Conservation (phyloP, 2,888 invertebrate species). For the Melitaea athalia region DNA sequence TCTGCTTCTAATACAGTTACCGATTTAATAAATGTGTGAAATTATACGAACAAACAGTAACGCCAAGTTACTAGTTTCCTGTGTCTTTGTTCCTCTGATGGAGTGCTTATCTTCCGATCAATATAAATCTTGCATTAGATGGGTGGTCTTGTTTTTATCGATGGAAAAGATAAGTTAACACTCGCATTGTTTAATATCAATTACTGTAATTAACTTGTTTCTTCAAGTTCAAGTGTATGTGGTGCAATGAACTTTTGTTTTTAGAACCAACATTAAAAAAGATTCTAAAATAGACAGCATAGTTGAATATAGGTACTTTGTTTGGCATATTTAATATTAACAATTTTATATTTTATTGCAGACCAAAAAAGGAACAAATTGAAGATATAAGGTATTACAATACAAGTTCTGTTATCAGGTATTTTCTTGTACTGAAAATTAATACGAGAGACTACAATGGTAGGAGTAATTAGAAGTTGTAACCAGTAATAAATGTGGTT, state of each 20-base stretch:
- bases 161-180: neutral
- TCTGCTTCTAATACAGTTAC: neutral
- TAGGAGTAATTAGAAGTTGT: no score
- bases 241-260: neutral
- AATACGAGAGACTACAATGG: no score
- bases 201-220: neutral
- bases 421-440: no score
- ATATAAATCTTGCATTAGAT: constrained; percentile 1
- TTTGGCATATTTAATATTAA: no score
- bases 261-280: neutral
- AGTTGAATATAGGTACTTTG: no score
- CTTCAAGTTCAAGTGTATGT: neutral
- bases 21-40: constrained; percentile 8
- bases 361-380: no score
- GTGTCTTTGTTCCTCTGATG: constrained; percentile 3
- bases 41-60: neutral
- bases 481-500: no score
- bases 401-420: no score
- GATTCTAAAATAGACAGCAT: no score
- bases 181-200: neutral
- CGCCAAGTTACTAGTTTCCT: neutral
- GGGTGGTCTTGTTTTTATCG: neutral
- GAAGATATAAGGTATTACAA: no score
- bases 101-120: constrained; percentile 7
- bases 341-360: no score